A percentile compares a stretch with the other conserved stretches of the same genome.
Evolutionary conservation across 2,888 invertebrate genomes (phyloP).

Genomic region (Cephus spinipes): DNA sequence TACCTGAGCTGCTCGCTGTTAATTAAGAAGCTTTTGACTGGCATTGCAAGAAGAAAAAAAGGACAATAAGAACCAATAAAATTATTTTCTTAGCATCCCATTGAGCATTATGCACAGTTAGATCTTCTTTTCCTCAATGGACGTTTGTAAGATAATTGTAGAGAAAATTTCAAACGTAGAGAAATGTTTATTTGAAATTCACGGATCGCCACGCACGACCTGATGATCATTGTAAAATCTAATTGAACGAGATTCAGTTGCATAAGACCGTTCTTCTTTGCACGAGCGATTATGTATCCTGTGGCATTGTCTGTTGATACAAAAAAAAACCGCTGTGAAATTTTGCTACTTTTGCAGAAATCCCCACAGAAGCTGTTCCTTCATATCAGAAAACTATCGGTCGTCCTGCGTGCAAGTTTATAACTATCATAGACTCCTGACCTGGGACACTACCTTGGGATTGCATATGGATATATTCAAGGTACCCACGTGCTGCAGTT

Average conservation of each 20-base stretch:
- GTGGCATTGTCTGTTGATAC: background rate
- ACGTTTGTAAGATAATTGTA: background rate
- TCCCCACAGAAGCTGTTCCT: constrained; percentile 81
- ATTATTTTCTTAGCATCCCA: background rate
- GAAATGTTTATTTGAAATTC: background rate
- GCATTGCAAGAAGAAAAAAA: background rate
- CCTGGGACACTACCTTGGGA: constrained; percentile 84
- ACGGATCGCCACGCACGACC: background rate
- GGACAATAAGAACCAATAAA: background rate
- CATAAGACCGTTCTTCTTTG: background rate
- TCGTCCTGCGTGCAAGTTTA: constrained; percentile 87
- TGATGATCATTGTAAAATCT: background rate
- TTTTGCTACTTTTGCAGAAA: constrained; percentile 69
- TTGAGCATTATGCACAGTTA: background rate
- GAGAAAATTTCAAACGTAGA: background rate
- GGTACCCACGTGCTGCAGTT: constrained; percentile 86
- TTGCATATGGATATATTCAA: constrained; percentile 88
- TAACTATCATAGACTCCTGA: constrained; percentile 83
- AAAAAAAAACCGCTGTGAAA: background rate
- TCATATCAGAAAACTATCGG: constrained; percentile 82
- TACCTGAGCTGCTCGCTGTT: background rate
- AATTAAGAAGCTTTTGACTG: background rate
- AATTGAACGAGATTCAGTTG: background rate
- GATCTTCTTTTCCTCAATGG: background rate
- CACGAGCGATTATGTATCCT: background rate